A percentile compares a stretch with the other conserved stretches of the same genome.
phyloP scores from a whole-genome alignment of 2,797 vertebrate genomes.

The Pristis pectinata region DNA sequence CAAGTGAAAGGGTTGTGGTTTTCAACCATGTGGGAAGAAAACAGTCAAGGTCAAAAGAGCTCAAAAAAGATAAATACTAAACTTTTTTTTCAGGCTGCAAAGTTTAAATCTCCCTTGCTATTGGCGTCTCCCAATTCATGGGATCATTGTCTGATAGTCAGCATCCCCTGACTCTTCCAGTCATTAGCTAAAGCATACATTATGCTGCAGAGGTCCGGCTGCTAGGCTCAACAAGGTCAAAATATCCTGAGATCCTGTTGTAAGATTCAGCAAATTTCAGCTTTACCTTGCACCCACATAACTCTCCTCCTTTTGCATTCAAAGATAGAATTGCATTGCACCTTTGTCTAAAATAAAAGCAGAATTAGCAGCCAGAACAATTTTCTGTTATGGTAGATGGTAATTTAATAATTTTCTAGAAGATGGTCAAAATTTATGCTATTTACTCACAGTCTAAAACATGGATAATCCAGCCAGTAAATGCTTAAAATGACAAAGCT shows the following conservation, averaged over 20 bases:
- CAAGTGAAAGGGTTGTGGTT: no score
- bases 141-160: no score
- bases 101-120: no score
- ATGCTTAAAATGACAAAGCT: neutral
- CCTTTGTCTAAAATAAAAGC: neutral
- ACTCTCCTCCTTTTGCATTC: neutral
- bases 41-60: no score
- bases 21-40: no score
- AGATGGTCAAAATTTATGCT: neutral
- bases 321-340: neutral
- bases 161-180: no score
- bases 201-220: neutral
- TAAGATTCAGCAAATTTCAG: neutral
- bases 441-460: neutral
- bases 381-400: neutral
- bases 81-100: no score
- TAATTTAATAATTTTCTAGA: neutral
- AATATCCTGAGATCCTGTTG: neutral
- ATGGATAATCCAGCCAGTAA: neutral
- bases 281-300: no score
- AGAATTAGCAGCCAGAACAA: neutral
- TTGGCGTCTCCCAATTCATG: no score
- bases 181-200: no score
- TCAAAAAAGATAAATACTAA: no score
- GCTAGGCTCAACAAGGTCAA: neutral